Evolutionary conservation across 2,888 invertebrate genomes (phyloP).

Genomic region (Ferrisia virgata): DNA sequence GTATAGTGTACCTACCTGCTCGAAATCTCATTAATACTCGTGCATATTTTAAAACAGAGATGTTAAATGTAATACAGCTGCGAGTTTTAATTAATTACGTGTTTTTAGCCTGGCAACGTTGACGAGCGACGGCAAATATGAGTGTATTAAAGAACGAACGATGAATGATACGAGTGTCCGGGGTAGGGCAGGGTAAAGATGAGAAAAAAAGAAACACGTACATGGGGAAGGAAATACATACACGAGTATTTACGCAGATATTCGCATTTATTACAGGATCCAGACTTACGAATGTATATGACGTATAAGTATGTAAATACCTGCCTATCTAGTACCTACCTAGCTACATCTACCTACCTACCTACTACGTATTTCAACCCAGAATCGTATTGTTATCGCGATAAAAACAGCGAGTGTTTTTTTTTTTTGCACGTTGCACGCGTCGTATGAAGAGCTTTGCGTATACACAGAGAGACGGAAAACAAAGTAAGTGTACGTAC

Average conservation of each 20-base stretch:
- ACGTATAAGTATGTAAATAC: no score
- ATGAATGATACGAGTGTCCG: background rate
- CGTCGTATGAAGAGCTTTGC: no score
- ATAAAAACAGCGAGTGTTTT: background rate
- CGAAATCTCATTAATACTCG: slow-evolving; percentile 3
- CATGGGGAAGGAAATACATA: no score
- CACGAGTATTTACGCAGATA: background rate
- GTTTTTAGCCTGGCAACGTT: background rate
- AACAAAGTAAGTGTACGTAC: background rate
- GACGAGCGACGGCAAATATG: background rate
- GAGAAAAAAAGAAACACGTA: background rate
- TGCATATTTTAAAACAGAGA: background rate
- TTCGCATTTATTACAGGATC: slow-evolving; percentile 10
- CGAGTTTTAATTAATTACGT: background rate
- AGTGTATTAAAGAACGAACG: background rate
- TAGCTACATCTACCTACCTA: no score
- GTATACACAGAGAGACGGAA: background rate
- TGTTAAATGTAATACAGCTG: background rate
- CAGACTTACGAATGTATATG: no score
- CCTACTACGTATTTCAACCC: background rate
- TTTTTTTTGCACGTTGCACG: background rate
- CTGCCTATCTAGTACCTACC: no score
- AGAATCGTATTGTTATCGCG: background rate
- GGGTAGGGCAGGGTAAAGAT: background rate
- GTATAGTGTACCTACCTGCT: no score